Conservation (phyloP, 2,888 invertebrate genomes). For the Callosobruchus maculatus region DNA sequence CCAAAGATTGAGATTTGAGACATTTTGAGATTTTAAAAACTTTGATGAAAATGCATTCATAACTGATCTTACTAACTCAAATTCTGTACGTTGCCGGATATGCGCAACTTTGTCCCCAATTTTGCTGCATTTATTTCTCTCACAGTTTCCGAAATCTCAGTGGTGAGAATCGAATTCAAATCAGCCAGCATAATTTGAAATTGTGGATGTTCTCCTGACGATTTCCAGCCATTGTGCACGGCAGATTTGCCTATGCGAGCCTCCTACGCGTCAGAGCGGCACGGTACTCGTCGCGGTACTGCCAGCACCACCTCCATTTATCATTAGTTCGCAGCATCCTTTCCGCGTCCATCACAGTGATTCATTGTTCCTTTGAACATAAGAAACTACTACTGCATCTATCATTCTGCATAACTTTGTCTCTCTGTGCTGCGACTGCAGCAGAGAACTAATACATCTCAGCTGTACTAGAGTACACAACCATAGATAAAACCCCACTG, state of each 20-base stretch:
- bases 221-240: background rate
- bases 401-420: background rate
- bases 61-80: too few species aligned
- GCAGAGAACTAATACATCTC: background rate
- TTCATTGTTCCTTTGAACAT: background rate
- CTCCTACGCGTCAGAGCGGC: background rate
- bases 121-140: too few species aligned
- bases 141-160: too few species aligned
- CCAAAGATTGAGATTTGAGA: too few species aligned
- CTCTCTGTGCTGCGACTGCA: background rate
- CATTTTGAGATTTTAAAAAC: too few species aligned
- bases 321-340: background rate
- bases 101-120: too few species aligned
- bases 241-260: background rate
- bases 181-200: too few species aligned
- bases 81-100: too few species aligned
- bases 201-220: background rate
- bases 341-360: background rate
- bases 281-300: background rate
- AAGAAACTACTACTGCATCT: background rate
- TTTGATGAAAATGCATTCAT: too few species aligned
- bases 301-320: background rate
- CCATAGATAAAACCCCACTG: too few species aligned
- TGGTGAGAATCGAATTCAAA: too few species aligned
- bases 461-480: background rate